Conservation (phyloP, 2,797 vertebrate species). For the Thripadectes ignobilis region DNA sequence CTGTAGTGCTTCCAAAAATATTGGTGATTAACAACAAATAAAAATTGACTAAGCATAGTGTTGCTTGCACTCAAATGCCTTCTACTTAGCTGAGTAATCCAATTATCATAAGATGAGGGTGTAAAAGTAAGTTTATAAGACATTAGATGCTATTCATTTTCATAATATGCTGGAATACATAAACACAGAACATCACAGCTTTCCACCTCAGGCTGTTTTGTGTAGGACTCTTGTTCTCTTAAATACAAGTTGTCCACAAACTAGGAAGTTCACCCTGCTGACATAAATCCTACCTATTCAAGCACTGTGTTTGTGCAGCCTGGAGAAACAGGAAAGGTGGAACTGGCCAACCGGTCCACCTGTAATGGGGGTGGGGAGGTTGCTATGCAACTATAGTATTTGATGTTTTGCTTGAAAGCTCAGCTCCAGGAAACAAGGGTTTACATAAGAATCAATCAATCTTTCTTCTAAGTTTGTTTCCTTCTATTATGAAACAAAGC, state of each 20-base stretch:
- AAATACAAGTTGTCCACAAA: not conserved
- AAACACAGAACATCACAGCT: not conserved
- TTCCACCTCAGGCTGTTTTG: slow-evolving; percentile 5
- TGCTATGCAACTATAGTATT: slow-evolving; percentile 41
- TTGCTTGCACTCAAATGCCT: not conserved
- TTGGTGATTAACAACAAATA: not conserved
- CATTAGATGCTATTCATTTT: not conserved
- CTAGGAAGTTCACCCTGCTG: not conserved
- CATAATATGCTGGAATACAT: not conserved
- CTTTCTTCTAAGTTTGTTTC: slow-evolving; percentile 20
- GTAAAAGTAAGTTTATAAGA: not conserved
- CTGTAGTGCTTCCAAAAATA: not conserved
- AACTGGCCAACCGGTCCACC: not conserved
- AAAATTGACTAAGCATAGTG: not conserved
- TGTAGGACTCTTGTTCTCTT: not conserved
- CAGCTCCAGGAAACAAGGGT: slow-evolving; percentile 44
- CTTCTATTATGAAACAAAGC: not conserved
- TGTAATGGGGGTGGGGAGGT: slow-evolving; percentile 29
- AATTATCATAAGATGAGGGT: not conserved
- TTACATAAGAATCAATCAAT: slow-evolving; percentile 36
- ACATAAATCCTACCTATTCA: not conserved
- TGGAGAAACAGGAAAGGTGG: slow-evolving; percentile 50
- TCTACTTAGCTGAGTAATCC: not conserved
- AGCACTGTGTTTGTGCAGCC: slow-evolving; percentile 13
- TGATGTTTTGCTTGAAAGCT: slow-evolving; percentile 53